Conservation (phyloP, 1,140 invertebrate genomes). For the Melitaea cinxia region DNA sequence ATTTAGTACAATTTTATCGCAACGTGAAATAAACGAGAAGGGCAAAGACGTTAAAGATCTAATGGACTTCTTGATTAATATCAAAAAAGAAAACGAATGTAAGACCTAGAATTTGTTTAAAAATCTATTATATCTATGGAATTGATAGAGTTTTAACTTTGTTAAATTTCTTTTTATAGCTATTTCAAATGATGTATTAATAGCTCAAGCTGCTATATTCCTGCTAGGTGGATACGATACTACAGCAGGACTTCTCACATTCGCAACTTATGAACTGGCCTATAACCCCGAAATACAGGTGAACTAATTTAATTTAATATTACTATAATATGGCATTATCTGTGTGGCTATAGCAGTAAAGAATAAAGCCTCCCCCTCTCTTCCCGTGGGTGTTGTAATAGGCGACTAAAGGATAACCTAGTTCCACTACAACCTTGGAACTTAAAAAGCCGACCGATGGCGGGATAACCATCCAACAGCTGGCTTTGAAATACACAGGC, state of each 20-base stretch:
- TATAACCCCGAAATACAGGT: slow-evolving; percentile 47
- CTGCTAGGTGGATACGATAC: slow-evolving; percentile 53
- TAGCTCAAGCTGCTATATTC: slow-evolving; percentile 52
- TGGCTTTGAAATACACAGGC: no score
- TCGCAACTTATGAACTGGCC: slow-evolving; percentile 45
- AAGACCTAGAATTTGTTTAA: neutral
- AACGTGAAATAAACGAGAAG: slow-evolving; percentile 2
- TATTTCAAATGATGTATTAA: slow-evolving; percentile 44
- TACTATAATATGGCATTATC: neutral
- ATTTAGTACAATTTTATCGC: neutral
- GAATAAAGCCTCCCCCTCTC: no score
- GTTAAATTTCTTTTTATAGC: slow-evolving; percentile 33
- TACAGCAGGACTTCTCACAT: slow-evolving; percentile 31
- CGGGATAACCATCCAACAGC: no score
- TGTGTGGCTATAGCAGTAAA: no score
- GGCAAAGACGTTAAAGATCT: slow-evolving; percentile 16
- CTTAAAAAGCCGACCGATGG: no score
- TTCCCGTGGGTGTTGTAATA: no score
- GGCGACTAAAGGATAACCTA: no score
- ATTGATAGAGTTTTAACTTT: no score
- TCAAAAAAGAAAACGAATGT: slow-evolving; percentile 21
- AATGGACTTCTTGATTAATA: slow-evolving; percentile 23
- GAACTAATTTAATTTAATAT: slow-evolving; percentile 4
- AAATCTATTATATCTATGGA: no score
- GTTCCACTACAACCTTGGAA: no score